Percentiles rank a stretch among this genome's conserved stretches.
Evolutionary conservation across 2,113 vertebrate species (phyloP).

Genomic region (Varanus salvator): DNA sequence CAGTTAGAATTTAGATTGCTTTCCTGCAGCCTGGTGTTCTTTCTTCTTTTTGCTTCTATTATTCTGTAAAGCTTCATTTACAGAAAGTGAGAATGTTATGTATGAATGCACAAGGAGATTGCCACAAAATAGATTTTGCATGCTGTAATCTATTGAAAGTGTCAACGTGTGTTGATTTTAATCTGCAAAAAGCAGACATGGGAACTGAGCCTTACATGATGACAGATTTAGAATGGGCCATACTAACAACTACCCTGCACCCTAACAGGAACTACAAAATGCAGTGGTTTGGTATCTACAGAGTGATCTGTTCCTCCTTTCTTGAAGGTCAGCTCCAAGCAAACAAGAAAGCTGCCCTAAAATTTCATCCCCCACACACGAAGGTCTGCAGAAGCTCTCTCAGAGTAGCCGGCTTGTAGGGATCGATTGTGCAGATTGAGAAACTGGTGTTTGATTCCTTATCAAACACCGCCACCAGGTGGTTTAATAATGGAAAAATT

Average conservation of each 20-base stretch:
- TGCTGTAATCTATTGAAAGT: not conserved
- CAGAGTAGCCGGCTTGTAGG: not conserved
- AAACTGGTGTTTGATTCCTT: constrained; percentile 17
- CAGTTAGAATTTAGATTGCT: not conserved
- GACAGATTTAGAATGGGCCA: not conserved
- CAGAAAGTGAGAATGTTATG: not conserved
- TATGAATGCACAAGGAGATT: not conserved
- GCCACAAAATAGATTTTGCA: not conserved
- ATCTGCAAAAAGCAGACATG: too few relatives aligned
- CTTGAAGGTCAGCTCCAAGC: not conserved
- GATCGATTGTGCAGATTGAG: not conserved
- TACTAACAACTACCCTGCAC: not conserved
- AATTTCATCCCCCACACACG: not conserved
- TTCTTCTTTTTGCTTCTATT: not conserved
- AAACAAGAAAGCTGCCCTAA: not conserved
- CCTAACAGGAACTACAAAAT: too few relatives aligned
- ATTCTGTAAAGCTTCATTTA: not conserved
- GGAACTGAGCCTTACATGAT: not conserved
- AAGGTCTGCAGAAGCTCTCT: not conserved
- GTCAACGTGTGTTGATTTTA: not conserved
- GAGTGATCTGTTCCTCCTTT: too few relatives aligned
- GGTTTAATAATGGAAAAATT: constrained; percentile 26
- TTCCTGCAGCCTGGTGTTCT: not conserved
- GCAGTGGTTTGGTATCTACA: not conserved
- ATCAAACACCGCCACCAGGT: constrained; percentile 57